phyloP scores from a whole-genome alignment of 2,888 invertebrate genomes.

The Lottia gigantea region DNA sequence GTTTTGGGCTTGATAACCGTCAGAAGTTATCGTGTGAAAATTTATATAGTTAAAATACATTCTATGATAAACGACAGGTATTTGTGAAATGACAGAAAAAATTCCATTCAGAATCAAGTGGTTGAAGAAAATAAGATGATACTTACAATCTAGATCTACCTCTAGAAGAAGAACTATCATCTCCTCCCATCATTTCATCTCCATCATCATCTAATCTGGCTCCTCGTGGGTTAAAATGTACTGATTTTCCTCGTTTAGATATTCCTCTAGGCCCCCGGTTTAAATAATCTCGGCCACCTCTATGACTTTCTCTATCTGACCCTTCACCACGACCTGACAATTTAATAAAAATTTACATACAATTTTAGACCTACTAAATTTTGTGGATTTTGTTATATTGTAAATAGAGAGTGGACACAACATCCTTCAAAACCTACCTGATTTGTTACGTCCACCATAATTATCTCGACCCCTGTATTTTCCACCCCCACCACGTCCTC shows the following conservation, averaged over 20 bases:
- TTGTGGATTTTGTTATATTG: too few relatives aligned
- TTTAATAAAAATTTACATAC: too few relatives aligned
- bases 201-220: constrained; percentile 31
- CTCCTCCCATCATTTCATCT: constrained; percentile 32
- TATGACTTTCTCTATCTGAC: constrained; percentile 12
- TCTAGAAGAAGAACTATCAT: constrained; percentile 12
- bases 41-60: too few relatives aligned
- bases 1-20: too few relatives aligned
- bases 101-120: too few relatives aligned
- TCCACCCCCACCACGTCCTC: constrained; percentile 24
- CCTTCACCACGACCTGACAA: background rate
- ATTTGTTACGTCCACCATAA: constrained; percentile 11
- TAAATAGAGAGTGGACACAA: too few relatives aligned
- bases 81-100: too few relatives aligned
- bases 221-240: constrained; percentile 11
- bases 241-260: background rate
- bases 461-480: constrained; percentile 17
- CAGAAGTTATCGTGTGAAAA: too few relatives aligned
- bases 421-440: background rate
- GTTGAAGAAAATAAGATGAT: background rate
- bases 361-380: too few relatives aligned
- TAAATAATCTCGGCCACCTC: constrained; percentile 19
- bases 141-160: constrained; percentile 19
- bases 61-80: too few relatives aligned
- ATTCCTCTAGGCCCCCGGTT: constrained; percentile 18